Conservation (phyloP, 1,140 invertebrate species). For the Rhopalosiphum maidis region DNA sequence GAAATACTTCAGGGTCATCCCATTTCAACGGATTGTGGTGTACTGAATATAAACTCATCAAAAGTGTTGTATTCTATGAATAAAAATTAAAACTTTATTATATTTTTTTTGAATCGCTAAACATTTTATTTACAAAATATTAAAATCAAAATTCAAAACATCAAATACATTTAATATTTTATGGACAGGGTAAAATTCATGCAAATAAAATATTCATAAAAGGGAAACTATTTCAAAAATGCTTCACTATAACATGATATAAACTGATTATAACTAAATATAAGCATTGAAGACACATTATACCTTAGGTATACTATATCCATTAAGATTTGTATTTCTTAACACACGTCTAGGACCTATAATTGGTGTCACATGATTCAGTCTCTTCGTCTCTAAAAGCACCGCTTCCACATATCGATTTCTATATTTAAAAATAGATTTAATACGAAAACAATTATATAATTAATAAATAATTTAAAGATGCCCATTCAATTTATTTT, state of each 20-base stretch:
- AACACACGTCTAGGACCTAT: slow-evolving; percentile 73
- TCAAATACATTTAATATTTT: neutral
- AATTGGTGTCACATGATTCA: slow-evolving; percentile 70
- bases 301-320: slow-evolving; percentile 73
- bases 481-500: slow-evolving; percentile 57
- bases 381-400: slow-evolving; percentile 71
- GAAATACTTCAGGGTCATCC: slow-evolving; percentile 73
- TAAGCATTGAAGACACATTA: neutral
- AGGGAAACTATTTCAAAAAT: neutral
- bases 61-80: slow-evolving; percentile 67
- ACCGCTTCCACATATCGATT: slow-evolving; percentile 69
- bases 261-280: neutral
- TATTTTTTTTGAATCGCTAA: neutral
- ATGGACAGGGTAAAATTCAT: neutral
- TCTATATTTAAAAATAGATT: neutral
- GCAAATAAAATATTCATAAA: neutral
- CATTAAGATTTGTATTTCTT: slow-evolving; percentile 67
- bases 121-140: neutral
- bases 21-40: slow-evolving; percentile 70
- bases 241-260: neutral
- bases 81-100: neutral
- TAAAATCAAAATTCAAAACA: neutral
- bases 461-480: slow-evolving; percentile 60
- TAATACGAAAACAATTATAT: neutral
- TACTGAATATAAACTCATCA: slow-evolving; percentile 73